phyloP scores from a whole-genome alignment of 2,113 vertebrate species.

The Vicugna pacos region DNA sequence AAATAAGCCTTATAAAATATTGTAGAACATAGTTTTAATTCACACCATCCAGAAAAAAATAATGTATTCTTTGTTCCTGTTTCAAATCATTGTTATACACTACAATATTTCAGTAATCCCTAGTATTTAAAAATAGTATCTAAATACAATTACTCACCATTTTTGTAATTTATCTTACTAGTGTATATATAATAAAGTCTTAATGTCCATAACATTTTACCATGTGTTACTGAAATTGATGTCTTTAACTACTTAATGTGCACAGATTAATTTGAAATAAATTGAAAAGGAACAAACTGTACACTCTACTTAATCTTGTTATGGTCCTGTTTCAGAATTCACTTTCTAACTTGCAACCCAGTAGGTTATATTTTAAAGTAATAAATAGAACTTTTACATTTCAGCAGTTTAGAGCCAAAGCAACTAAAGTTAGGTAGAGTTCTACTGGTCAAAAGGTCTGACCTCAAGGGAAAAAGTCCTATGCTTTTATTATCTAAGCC shows the following conservation, averaged over 20 bases:
- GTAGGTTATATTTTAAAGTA: conserved; percentile 45
- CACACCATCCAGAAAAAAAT: background rate
- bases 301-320: conserved; percentile 67
- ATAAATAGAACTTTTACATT: conserved; percentile 38
- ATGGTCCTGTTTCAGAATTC: conserved; percentile 54
- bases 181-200: conserved; percentile 9
- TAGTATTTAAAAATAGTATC: conserved; percentile 44
- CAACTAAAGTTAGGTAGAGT: background rate
- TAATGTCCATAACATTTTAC: conserved; percentile 72
- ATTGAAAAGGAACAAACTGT: conserved; percentile 57
- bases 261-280: conserved; percentile 63
- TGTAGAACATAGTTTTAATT: conserved; percentile 22
- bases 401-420: conserved; percentile 31
- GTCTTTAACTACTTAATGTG: conserved; percentile 70
- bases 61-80: background rate
- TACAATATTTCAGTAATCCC: conserved; percentile 44
- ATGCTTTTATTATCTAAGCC: background rate
- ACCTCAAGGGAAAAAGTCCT: background rate
- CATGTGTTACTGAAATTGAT: conserved; percentile 66
- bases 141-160: conserved; percentile 29
- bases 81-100: background rate
- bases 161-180: conserved; percentile 34
- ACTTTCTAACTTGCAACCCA: conserved; percentile 61
- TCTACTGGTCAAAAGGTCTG: background rate
- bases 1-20: conserved; percentile 22